Evolutionary conservation across 1,140 invertebrate genomes (phyloP).

Genomic region (Gryllus bimaculatus): DNA sequence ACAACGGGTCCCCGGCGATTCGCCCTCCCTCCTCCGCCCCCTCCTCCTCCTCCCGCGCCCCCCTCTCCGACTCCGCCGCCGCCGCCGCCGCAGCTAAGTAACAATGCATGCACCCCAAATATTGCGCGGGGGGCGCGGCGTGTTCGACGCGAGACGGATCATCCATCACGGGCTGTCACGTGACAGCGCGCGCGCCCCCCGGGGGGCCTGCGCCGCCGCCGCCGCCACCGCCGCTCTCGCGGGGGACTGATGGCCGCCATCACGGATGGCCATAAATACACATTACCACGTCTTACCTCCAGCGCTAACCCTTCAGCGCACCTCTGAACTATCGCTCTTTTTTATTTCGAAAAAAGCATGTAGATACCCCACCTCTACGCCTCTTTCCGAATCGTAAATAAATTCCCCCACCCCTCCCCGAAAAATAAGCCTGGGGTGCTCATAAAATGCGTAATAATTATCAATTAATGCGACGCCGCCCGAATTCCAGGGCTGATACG

Average conservation of each 20-base stretch:
- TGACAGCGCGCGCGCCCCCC: neutral
- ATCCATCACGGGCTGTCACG: neutral
- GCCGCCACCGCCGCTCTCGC: neutral
- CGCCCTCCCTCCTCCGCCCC: neutral
- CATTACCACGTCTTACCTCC: neutral
- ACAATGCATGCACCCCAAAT: slow-evolving; percentile 1
- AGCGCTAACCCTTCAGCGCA: neutral
- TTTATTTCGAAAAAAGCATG: neutral
- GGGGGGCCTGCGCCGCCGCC: too few relatives aligned
- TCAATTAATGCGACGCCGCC: neutral
- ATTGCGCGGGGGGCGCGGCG: neutral
- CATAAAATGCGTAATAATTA: neutral
- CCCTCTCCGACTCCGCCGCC: neutral
- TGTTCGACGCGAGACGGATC: neutral
- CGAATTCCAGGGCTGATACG: neutral
- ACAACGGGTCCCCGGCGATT: neutral
- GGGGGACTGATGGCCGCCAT: neutral
- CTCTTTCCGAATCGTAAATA: neutral
- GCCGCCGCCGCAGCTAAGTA: neutral
- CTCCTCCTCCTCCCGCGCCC: neutral
- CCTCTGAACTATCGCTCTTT: neutral
- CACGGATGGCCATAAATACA: neutral
- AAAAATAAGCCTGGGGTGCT: neutral
- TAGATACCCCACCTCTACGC: neutral
- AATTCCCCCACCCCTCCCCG: neutral